A percentile compares a stretch with the other conserved stretches of the same genome.
Evolutionary conservation across 2,113 vertebrate species (phyloP).

Genomic region (Rhegmatorhina hoffmannsi): DNA sequence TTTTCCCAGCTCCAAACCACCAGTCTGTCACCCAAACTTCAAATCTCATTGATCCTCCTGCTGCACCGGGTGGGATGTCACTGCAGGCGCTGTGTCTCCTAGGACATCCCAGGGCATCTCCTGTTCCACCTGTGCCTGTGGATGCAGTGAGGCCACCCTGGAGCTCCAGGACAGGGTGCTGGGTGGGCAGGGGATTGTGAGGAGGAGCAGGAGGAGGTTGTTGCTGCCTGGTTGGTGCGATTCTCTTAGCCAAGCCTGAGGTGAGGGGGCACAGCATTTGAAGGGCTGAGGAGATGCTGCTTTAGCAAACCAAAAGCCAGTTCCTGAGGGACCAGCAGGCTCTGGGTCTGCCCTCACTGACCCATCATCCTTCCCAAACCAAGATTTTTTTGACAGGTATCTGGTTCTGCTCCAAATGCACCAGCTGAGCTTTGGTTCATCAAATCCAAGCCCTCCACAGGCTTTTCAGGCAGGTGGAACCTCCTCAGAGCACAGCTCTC

Average conservation of each 20-base stretch:
- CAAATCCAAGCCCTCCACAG: accelerated
- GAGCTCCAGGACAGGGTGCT: not conserved
- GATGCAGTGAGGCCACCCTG: not conserved
- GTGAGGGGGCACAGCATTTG: not conserved
- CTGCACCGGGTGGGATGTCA: accelerated
- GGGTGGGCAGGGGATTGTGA: not conserved
- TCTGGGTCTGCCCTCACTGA: accelerated
- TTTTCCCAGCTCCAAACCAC: not conserved
- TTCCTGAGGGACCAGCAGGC: not conserved
- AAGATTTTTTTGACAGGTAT: accelerated
- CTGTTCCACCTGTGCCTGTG: accelerated
- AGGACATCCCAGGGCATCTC: not conserved
- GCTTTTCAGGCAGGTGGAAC: not conserved
- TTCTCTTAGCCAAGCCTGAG: not conserved
- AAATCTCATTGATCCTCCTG: accelerated
- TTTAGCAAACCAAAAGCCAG: not conserved
- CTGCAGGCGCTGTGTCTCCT: accelerated
- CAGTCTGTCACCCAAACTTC: not conserved
- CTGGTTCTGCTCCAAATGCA: not conserved
- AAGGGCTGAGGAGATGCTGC: accelerated
- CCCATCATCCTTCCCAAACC: not conserved
- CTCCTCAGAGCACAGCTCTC: accelerated
- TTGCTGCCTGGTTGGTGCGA: accelerated
- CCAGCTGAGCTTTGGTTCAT: not conserved
- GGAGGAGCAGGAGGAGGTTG: not conserved